A percentile compares a stretch with the other conserved stretches of the same genome.
Evolutionary conservation across 2,797 vertebrate species (phyloP).

Genomic region (Aselliscus stoliczkanus): DNA sequence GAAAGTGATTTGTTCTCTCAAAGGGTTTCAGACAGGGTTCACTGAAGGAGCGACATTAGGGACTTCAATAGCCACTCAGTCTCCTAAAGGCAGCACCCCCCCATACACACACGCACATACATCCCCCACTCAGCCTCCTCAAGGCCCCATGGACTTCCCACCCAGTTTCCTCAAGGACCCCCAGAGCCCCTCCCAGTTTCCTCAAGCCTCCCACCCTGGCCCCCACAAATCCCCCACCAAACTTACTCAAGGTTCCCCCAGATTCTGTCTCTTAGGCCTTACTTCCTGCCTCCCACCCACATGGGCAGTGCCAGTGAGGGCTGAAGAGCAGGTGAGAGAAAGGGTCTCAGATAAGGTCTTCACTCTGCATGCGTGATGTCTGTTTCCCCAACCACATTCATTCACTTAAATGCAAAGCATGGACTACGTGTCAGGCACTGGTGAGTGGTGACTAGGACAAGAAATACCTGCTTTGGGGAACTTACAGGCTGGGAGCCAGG

Average conservation of each 20-base stretch:
- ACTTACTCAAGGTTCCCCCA: too few relatives aligned
- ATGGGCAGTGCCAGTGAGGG: fast-evolving
- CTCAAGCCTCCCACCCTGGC: too few relatives aligned
- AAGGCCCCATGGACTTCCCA: background rate
- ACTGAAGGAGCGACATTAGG: background rate
- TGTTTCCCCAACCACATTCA: background rate
- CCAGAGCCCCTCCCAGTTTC: too few relatives aligned
- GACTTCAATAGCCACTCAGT: background rate
- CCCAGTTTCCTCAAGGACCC: too few relatives aligned
- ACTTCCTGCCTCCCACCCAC: background rate
- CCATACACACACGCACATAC: too few relatives aligned
- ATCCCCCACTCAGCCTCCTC: background rate
- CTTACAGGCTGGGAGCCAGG: background rate
- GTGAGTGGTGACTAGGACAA: background rate
- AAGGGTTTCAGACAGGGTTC: background rate
- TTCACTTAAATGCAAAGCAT: background rate
- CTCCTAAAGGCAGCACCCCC: background rate
- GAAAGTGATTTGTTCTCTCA: background rate
- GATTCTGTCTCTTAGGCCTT: background rate
- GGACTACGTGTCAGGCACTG: fast-evolving
- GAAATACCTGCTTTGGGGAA: background rate
- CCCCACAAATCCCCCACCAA: too few relatives aligned
- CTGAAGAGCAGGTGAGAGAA: background rate
- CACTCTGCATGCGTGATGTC: fast-evolving
- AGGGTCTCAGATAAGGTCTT: background rate